phyloP scores from a whole-genome alignment of 2,888 invertebrate species.

The Andrena bucephala region DNA sequence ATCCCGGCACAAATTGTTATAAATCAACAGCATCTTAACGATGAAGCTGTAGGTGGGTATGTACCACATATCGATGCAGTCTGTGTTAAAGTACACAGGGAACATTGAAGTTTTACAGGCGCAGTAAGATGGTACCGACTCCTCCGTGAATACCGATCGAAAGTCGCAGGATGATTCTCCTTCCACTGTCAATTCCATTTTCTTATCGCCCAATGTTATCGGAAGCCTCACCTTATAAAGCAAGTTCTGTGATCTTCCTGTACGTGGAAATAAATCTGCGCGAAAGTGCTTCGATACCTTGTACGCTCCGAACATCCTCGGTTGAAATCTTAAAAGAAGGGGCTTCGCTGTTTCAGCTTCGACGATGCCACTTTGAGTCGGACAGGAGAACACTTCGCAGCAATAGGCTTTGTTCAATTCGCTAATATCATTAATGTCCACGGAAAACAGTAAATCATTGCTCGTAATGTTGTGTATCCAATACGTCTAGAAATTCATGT shows the following conservation, averaged over 20 bases:
- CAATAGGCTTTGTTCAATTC: slow-evolving; percentile 76
- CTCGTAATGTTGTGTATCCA: slow-evolving; percentile 84
- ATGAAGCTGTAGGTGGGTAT: slow-evolving; percentile 78
- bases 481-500: slow-evolving; percentile 75
- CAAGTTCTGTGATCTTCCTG: slow-evolving; percentile 1
- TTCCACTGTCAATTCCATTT: slow-evolving; percentile 41
- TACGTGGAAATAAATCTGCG: too few relatives aligned
- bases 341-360: slow-evolving; percentile 73
- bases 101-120: slow-evolving; percentile 18
- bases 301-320: slow-evolving; percentile 80
- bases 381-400: slow-evolving; percentile 81
- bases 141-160: not conserved
- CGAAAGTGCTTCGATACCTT: slow-evolving; percentile 70
- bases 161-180: slow-evolving; percentile 47
- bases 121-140: slow-evolving; percentile 33
- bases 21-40: slow-evolving; percentile 83
- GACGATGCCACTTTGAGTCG: slow-evolving; percentile 79
- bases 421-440: slow-evolving; percentile 74
- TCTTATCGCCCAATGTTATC: slow-evolving; percentile 51
- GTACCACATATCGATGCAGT: slow-evolving; percentile 79
- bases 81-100: slow-evolving; percentile 80
- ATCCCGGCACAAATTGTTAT: slow-evolving; percentile 80
- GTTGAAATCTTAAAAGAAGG: slow-evolving; percentile 84
- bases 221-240: slow-evolving; percentile 41
- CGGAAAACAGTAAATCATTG: slow-evolving; percentile 72